phyloP scores from a whole-genome alignment of 2,888 invertebrate genomes.

The Petrophora chlorosata region DNA sequence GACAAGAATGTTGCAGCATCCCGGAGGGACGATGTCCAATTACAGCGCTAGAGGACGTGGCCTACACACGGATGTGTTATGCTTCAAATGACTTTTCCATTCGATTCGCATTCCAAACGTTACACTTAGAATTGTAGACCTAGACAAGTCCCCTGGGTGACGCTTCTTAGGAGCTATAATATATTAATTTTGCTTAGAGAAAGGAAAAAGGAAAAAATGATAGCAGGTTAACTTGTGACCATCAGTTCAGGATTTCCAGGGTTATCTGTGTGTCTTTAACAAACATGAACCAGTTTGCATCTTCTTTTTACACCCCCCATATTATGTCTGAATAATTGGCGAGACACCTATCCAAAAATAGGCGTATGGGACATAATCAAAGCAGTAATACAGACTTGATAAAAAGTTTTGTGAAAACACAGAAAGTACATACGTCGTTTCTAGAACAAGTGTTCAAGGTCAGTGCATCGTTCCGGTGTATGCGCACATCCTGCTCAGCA shows the following conservation, averaged over 20 bases:
- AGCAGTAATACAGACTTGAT: background rate
- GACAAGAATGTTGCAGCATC: background rate
- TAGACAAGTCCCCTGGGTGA: too few species aligned
- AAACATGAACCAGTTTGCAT: too few species aligned
- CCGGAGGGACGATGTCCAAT: background rate
- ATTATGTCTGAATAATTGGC: too few species aligned
- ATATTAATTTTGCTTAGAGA: too few species aligned
- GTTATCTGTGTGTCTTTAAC: too few species aligned
- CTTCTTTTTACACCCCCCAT: too few species aligned
- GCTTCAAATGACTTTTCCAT: background rate
- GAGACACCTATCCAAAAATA: too few species aligned
- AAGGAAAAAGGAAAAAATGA: too few species aligned
- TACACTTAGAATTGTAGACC: background rate
- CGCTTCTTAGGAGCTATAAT: too few species aligned
- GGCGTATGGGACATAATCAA: too few species aligned
- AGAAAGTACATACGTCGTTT: conserved; percentile 32
- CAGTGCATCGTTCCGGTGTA: conserved; percentile 50
- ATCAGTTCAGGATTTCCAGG: too few species aligned
- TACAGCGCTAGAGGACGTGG: background rate
- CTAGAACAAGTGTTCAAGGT: conserved; percentile 48
- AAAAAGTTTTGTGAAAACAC: background rate
- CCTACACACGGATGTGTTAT: background rate
- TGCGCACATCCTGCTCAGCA: conserved; percentile 52
- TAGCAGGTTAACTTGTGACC: too few species aligned
- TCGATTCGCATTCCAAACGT: background rate